phyloP scores from a whole-genome alignment of 1,140 invertebrate genomes.

The Polyergus mexicanus region DNA sequence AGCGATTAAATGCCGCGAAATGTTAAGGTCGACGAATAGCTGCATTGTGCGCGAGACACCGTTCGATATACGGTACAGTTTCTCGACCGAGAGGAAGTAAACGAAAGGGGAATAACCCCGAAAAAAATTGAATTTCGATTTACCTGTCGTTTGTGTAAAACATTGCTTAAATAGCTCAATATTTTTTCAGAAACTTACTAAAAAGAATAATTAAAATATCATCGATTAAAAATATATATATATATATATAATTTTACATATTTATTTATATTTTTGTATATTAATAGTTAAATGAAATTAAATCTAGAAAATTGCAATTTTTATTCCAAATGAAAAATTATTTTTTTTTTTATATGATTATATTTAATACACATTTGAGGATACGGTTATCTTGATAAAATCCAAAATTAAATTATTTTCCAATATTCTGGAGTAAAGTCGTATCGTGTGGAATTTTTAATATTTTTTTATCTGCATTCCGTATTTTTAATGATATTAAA shows the following conservation, averaged over 20 bases:
- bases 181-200: background rate
- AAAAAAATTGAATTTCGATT: conserved; percentile 20
- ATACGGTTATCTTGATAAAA: background rate
- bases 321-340: background rate
- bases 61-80: background rate
- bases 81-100: conserved; percentile 14
- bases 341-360: background rate
- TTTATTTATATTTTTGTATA: too few relatives aligned
- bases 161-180: background rate
- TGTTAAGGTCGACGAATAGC: conserved; percentile 38
- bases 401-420: background rate
- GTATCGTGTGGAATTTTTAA: background rate
- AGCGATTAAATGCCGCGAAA: conserved; percentile 6
- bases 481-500: background rate
- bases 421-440: background rate
- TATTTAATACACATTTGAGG: background rate
- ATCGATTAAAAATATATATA: background rate
- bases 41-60: background rate
- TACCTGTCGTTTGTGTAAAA: background rate
- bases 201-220: background rate
- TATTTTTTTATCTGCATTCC: background rate
- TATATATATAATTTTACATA: too few relatives aligned
- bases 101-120: conserved; percentile 22
- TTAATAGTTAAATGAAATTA: background rate
- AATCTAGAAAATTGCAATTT: background rate